These are phyloP conservation scores for Microcebus tavaratra DNA, from an alignment of 2,113 vertebrate species.

Conservation along the genomic window DNA sequence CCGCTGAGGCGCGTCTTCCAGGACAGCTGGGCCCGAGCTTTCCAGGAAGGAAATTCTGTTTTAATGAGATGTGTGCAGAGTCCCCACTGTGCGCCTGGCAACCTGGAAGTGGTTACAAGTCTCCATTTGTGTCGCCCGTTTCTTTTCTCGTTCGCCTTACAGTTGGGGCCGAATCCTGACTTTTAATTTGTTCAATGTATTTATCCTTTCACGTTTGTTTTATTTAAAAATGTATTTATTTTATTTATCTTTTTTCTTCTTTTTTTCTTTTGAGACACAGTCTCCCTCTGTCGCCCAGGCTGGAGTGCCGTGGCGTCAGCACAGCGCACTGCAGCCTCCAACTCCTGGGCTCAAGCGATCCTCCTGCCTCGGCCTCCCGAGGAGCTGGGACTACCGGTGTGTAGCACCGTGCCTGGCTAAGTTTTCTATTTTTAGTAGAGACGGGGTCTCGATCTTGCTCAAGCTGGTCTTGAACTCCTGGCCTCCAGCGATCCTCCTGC, in stretches of 20 bases:
- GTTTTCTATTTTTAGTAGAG: background rate
- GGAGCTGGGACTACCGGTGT: too few species aligned
- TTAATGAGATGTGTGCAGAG: background rate
- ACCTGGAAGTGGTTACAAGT: background rate
- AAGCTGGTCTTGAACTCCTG: background rate
- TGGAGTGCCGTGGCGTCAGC: too few species aligned
- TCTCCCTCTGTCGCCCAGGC: background rate
- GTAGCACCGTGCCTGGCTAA: too few species aligned
- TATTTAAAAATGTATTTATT: too few species aligned
- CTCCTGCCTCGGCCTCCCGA: too few species aligned
- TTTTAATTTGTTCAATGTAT: background rate
- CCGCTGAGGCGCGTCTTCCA: accelerated
- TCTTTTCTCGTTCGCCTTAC: background rate
- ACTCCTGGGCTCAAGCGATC: too few species aligned
- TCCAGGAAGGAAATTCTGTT: background rate
- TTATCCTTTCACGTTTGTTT: background rate
- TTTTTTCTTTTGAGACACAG: background rate
- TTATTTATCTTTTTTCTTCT: too few species aligned
- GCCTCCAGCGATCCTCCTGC: background rate
- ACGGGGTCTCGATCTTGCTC: background rate
- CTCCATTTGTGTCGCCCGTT: background rate
- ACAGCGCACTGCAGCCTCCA: too few species aligned
- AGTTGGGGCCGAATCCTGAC: background rate
- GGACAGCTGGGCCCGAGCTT: background rate
- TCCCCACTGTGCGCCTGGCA: background rate